Evolutionary conservation across 1,140 invertebrate genomes (phyloP).

Genomic region (Ditylenchus dipsaci): DNA sequence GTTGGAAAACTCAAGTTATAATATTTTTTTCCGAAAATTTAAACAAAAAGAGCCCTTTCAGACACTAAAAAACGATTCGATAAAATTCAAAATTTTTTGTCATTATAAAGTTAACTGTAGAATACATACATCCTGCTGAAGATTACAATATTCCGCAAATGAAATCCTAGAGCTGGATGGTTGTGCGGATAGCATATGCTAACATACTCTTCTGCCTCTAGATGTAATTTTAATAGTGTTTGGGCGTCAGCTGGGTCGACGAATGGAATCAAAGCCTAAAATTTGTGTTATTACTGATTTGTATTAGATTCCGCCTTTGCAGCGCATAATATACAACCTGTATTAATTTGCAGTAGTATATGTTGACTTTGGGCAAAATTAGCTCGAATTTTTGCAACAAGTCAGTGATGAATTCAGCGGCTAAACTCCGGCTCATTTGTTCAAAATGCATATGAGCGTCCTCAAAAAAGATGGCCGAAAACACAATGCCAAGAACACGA

Average conservation of each 20-base stretch:
- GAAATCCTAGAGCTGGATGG: slow-evolving; percentile 50
- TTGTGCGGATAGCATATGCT: slow-evolving; percentile 46
- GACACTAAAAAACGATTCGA: no score
- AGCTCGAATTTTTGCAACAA: slow-evolving; percentile 5
- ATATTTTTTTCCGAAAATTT: no score
- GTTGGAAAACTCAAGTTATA: no score
- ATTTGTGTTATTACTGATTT: no score
- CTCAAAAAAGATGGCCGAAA: no score
- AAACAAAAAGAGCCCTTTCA: no score
- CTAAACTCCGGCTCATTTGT: slow-evolving; percentile 5
- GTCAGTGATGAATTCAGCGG: slow-evolving; percentile 14
- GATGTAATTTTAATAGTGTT: slow-evolving; percentile 30
- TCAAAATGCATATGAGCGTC: no score
- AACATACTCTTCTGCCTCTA: slow-evolving; percentile 42
- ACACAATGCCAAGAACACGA: no score
- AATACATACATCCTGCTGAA: slow-evolving; percentile 14
- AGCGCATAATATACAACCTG: no score
- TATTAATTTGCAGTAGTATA: slow-evolving; percentile 42
- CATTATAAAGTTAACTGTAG: no score
- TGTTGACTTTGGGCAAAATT: slow-evolving; percentile 23
- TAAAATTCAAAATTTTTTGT: no score
- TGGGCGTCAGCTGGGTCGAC: slow-evolving; percentile 30
- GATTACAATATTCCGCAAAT: slow-evolving; percentile 48
- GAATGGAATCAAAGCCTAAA: slow-evolving; percentile 32
- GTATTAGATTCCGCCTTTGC: no score